Conservation (phyloP, 2,797 vertebrate genomes). For the Hemitrygon akajei region DNA sequence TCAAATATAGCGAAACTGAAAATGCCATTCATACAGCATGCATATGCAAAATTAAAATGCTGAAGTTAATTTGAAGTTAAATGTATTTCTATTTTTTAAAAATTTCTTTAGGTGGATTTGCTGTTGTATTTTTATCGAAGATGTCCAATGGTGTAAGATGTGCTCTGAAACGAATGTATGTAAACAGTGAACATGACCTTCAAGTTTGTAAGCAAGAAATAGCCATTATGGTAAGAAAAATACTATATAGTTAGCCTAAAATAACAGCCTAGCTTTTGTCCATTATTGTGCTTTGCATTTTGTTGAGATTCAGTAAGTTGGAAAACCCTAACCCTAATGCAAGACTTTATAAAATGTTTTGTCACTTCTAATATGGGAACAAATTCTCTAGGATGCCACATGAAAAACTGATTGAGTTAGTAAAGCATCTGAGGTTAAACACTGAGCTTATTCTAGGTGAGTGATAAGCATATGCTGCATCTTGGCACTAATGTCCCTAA, state of each 20-base stretch:
- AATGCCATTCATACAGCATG: background rate
- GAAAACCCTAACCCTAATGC: background rate
- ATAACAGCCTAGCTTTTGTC: background rate
- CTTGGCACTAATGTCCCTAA: background rate
- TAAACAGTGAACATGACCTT: conserved; percentile 92
- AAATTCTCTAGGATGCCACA: background rate
- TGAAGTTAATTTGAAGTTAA: background rate
- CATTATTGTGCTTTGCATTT: background rate
- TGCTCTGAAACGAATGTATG: conserved; percentile 96
- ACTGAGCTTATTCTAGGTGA: background rate
- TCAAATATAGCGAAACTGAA: background rate
- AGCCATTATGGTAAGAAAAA: conserved; percentile 88
- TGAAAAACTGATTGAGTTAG: background rate
- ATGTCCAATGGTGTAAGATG: conserved; percentile 85
- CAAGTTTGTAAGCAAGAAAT: conserved; percentile 95
- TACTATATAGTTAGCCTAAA: background rate
- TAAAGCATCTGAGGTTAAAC: background rate
- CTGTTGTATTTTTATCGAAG: conserved; percentile 90
- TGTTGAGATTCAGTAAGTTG: background rate
- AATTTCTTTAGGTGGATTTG: conserved; percentile 78
- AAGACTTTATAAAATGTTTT: background rate
- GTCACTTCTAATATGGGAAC: background rate
- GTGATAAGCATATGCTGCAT: background rate
- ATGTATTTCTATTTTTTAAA: background rate
- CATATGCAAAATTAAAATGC: background rate